Evolutionary conservation across 2,113 vertebrate genomes (phyloP), one percentile per base, ranked within the genome.

Genomic region (Casuarius casuarius): DNA sequence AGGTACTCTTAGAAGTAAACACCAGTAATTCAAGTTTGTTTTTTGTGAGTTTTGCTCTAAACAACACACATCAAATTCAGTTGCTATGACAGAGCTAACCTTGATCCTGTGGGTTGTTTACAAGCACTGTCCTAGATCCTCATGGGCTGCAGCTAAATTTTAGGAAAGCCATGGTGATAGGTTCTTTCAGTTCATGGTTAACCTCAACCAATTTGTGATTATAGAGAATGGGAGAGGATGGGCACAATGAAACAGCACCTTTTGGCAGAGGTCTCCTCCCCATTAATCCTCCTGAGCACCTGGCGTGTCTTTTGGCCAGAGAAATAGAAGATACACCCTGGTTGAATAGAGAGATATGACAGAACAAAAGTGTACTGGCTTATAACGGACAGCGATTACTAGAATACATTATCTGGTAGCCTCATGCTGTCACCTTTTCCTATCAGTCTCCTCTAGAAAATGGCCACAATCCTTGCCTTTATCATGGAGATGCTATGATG

Each of bases 381-480:
- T 79, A 4, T 58, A 46, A 48, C 20, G 68, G 5, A 11, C 29
- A 35, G 11, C 17, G 12, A 35, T 72, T 79, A 22, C 48, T 85
- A 0, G 75, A 7, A 2, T 48, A 40, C 1, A 0, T 83, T 79
- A 42, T 31, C 0, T 3, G 16, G 28, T 79, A 26, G 31, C 62
- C 29, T 84, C 31, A 7, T 48, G 29, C 62, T 42, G 14, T 92
- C 31, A 66, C 87, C 74, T 85, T 73, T 79, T 83, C 33, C 33
- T 85, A 54, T 90, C 33, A 49, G 0, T 94, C 78, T 89, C 26
- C 54, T 0, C 0, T 71, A 46, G 46, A 89, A 85, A 54, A 89
- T 54, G 23, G 28, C 22, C 96, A 19, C 22, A 42, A 4, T 48
- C 49, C 25, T 80, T 91, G 44, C 12, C 54, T 85, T 88, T 87